Conservation (phyloP, 2,888 invertebrate genomes). For the Vandiemenella viatica region DNA sequence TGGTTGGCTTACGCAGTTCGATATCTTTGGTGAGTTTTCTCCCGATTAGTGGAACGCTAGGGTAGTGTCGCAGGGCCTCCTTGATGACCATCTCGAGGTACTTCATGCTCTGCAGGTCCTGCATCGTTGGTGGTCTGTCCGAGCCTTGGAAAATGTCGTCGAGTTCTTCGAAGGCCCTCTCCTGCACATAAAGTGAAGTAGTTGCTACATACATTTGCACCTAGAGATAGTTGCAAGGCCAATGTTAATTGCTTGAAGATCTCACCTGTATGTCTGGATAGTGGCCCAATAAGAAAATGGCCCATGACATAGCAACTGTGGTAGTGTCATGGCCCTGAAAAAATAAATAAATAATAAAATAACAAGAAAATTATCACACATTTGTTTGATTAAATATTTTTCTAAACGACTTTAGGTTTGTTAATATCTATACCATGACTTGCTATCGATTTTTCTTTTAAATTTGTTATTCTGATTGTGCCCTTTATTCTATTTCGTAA, state of each 20-base stretch:
- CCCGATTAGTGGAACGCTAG: conserved; percentile 26
- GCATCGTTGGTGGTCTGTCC: conserved; percentile 27
- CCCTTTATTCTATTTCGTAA: too few relatives aligned
- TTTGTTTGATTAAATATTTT: too few relatives aligned
- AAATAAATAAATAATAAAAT: too few relatives aligned
- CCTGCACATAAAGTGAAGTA: conserved; percentile 13
- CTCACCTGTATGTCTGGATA: conserved; percentile 3
- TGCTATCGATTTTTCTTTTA: too few relatives aligned
- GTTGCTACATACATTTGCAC: background rate
- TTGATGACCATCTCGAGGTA: conserved; percentile 29
- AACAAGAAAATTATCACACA: too few relatives aligned
- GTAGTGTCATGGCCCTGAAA: conserved; percentile 7
- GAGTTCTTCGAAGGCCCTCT: conserved; percentile 32
- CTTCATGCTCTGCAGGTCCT: too few relatives aligned
- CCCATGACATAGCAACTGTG: conserved; percentile 5
- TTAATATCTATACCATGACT: too few relatives aligned
- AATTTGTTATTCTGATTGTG: too few relatives aligned
- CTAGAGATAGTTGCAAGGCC: too few relatives aligned
- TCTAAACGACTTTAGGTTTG: too few relatives aligned
- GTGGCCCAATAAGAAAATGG: background rate
- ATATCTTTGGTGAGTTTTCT: conserved; percentile 22
- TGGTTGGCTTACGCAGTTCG: too few relatives aligned
- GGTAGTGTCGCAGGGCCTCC: conserved; percentile 26
- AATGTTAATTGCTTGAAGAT: background rate
- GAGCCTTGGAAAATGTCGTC: conserved; percentile 30